phyloP scores from a whole-genome alignment of 2,888 invertebrate genomes.

The Holacanthella duospinosa region DNA sequence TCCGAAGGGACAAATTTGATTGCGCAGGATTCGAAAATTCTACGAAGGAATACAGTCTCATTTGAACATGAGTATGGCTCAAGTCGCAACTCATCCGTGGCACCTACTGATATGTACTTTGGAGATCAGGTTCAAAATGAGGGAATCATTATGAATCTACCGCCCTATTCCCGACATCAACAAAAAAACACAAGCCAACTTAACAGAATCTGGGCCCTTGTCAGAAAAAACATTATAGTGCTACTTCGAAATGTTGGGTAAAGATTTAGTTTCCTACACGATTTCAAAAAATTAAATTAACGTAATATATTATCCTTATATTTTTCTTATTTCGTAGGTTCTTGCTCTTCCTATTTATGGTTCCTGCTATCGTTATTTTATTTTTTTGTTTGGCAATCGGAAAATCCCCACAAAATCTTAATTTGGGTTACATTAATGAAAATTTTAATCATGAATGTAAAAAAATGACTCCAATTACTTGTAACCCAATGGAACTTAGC shows the following conservation, averaged over 20 bases:
- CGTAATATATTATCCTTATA: background rate
- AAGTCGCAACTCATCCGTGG: background rate
- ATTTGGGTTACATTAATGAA: slow-evolving; percentile 23
- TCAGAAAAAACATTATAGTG: background rate
- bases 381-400: slow-evolving; percentile 26
- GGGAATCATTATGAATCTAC: too few species aligned
- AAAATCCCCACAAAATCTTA: slow-evolving; percentile 21
- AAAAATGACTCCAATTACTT: background rate
- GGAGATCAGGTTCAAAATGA: background rate
- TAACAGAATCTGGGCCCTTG: background rate
- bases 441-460: background rate
- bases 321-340: too few species aligned
- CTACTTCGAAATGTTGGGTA: background rate
- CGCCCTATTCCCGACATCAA: background rate
- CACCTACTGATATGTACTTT: background rate
- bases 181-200: background rate
- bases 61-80: background rate
- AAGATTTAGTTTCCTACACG: background rate
- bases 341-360: slow-evolving; percentile 21
- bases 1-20: too few species aligned
- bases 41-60: background rate
- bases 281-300: background rate
- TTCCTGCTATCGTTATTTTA: slow-evolving; percentile 21
- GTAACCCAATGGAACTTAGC: background rate
- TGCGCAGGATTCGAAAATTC: too few species aligned